phyloP scores from a whole-genome alignment of 2,888 invertebrate genomes.

The Rhyacophila evoluta region DNA sequence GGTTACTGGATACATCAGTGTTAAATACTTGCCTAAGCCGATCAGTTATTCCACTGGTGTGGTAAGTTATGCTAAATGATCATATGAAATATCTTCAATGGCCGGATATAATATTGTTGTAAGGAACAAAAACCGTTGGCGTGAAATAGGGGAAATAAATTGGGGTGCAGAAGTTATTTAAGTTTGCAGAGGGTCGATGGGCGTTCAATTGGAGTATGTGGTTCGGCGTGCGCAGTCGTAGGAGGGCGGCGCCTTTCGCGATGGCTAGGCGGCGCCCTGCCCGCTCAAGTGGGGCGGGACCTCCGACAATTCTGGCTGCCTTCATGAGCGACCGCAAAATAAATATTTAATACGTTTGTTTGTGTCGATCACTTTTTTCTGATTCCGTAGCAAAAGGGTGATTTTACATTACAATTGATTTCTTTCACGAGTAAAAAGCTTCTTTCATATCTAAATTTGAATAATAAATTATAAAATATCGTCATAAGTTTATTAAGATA shows the following conservation, averaged over 20 bases:
- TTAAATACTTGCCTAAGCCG: too few species aligned
- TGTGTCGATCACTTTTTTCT: not conserved
- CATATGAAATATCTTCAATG: too few species aligned
- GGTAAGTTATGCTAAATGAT: too few species aligned
- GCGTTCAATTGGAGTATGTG: too few species aligned
- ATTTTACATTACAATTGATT: not conserved
- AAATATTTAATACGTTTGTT: not conserved
- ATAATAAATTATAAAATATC: too few species aligned
- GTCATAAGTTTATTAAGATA: too few species aligned
- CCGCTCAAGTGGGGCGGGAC: constrained; percentile 2
- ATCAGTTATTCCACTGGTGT: too few species aligned
- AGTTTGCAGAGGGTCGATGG: constrained; percentile 29
- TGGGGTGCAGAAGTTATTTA: not conserved
- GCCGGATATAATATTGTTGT: not conserved
- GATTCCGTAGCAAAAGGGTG: not conserved
- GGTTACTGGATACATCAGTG: too few species aligned
- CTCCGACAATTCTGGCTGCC: not conserved
- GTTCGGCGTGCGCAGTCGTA: constrained; percentile 13
- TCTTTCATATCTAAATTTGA: too few species aligned
- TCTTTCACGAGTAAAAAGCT: too few species aligned
- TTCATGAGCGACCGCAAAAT: not conserved
- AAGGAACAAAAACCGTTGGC: not conserved
- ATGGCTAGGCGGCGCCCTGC: constrained; percentile 19
- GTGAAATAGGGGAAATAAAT: constrained; percentile 4
- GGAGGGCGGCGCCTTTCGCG: constrained; percentile 25